Conservation (phyloP, 2,113 vertebrate genomes). For the Lampris incognitus region DNA sequence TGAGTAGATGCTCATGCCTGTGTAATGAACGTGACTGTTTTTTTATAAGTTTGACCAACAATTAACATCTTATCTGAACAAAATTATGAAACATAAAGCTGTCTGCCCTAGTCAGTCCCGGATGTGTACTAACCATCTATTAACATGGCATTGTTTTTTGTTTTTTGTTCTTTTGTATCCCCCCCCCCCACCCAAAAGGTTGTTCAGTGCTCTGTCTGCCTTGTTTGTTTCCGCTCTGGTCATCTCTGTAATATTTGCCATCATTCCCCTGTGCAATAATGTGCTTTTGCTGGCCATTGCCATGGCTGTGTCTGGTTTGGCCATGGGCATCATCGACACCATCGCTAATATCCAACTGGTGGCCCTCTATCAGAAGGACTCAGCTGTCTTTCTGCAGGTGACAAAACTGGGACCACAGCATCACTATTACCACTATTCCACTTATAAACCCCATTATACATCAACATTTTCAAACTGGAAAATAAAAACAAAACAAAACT, state of each 20-base stretch:
- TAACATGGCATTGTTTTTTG: not conserved
- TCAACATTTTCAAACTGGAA: no score
- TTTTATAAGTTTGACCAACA: not conserved
- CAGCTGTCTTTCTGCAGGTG: constrained; percentile 95
- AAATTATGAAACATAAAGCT: not conserved
- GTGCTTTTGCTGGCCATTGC: constrained; percentile 90
- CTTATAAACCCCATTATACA: no score
- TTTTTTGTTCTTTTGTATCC: constrained; percentile 13
- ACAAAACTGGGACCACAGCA: constrained; percentile 11
- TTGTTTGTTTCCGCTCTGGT: constrained; percentile 88
- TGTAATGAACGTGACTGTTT: not conserved
- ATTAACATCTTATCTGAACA: no score
- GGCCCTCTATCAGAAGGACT: constrained; percentile 94
- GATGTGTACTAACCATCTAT: not conserved
- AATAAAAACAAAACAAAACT: no score
- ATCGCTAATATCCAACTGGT: constrained; percentile 97
- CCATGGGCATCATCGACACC: constrained; percentile 97
- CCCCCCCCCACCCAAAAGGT: constrained; percentile 72
- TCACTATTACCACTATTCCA: not conserved
- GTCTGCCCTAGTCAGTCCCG: not conserved
- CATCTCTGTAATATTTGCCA: constrained; percentile 93
- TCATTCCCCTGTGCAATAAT: constrained; percentile 92
- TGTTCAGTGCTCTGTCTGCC: constrained; percentile 87
- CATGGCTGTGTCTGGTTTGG: constrained; percentile 93
- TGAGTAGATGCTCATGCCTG: constrained; percentile 76